Evolutionary conservation across 2,113 vertebrate genomes (phyloP).

Genomic region (Nerophis lumbriciformis): DNA sequence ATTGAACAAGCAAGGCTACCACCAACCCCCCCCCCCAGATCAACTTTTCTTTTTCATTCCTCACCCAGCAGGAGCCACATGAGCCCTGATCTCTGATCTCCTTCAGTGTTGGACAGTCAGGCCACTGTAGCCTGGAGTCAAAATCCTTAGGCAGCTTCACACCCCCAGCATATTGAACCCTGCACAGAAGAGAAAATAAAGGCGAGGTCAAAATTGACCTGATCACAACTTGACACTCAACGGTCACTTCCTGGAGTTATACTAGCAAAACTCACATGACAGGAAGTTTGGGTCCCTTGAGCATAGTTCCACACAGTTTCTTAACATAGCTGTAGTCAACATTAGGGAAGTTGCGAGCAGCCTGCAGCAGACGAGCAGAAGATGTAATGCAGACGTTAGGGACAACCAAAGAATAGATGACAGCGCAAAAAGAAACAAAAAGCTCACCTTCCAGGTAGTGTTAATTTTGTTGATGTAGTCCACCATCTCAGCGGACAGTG

Average conservation of each 20-base stretch:
- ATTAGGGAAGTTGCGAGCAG: slow-evolving; percentile 85
- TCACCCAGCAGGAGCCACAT: slow-evolving; percentile 98
- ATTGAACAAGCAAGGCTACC: too few species aligned
- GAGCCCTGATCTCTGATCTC: slow-evolving; percentile 96
- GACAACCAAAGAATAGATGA: background rate
- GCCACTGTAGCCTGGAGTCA: slow-evolving; percentile 85
- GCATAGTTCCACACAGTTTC: slow-evolving; percentile 82
- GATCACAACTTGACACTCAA: background rate
- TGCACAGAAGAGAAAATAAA: slow-evolving; percentile 38
- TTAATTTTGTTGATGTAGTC: slow-evolving; percentile 88
- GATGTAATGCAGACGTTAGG: background rate
- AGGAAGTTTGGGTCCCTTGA: slow-evolving; percentile 83
- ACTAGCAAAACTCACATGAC: slow-evolving; percentile 76
- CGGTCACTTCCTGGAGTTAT: background rate
- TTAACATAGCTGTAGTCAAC: slow-evolving; percentile 81
- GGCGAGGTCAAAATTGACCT: background rate
- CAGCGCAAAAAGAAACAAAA: background rate
- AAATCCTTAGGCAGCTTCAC: slow-evolving; percentile 78
- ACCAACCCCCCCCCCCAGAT: too few species aligned
- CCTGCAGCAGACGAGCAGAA: slow-evolving; percentile 56
- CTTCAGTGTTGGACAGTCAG: slow-evolving; percentile 86
- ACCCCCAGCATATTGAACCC: slow-evolving; percentile 70
- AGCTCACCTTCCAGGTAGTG: slow-evolving; percentile 85
- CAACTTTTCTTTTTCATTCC: slow-evolving; percentile 25
- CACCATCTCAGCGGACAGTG: slow-evolving; percentile 81